Percentiles rank a stretch among this genome's conserved stretches.
Conservation (phyloP, 2,888 invertebrate genomes). For the Ypsolopha scabrella region DNA sequence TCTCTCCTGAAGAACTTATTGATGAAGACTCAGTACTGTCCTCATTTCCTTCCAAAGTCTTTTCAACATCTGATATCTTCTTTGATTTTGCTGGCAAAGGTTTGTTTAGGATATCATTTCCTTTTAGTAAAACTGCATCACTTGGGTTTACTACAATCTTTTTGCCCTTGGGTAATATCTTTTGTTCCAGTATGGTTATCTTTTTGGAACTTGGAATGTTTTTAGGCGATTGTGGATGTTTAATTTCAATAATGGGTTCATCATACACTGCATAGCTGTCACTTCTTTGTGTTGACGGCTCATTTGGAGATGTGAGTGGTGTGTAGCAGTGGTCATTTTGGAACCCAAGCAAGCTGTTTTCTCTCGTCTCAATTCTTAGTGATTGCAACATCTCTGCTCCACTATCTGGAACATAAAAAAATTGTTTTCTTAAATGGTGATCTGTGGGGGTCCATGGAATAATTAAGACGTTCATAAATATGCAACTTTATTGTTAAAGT, state of each 20-base stretch:
- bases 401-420: slow-evolving; percentile 34
- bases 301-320: slow-evolving; percentile 75
- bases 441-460: no score
- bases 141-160: slow-evolving; percentile 46
- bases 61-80: slow-evolving; percentile 25
- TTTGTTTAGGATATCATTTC: slow-evolving; percentile 51
- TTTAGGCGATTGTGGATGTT: slow-evolving; percentile 53
- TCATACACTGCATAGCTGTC: slow-evolving; percentile 41
- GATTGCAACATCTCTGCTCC: slow-evolving; percentile 65
- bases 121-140: slow-evolving; percentile 45
- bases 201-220: slow-evolving; percentile 54
- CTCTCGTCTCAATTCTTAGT: slow-evolving; percentile 57
- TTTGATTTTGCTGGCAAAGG: slow-evolving; percentile 43
- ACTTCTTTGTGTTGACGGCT: slow-evolving; percentile 41
- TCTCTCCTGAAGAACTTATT: slow-evolving; percentile 62
- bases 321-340: slow-evolving; percentile 88
- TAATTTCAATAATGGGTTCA: slow-evolving; percentile 57
- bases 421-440: no score
- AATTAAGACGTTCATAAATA: no score
- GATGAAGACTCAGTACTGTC: slow-evolving; percentile 64
- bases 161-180: slow-evolving; percentile 63
- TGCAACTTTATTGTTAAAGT: no score
- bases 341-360: slow-evolving; percentile 72
- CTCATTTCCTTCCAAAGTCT: slow-evolving; percentile 45
- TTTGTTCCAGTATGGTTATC: slow-evolving; percentile 59